phyloP scores from a whole-genome alignment of 2,888 invertebrate genomes.

The Dyspetes luteomarginatus region DNA sequence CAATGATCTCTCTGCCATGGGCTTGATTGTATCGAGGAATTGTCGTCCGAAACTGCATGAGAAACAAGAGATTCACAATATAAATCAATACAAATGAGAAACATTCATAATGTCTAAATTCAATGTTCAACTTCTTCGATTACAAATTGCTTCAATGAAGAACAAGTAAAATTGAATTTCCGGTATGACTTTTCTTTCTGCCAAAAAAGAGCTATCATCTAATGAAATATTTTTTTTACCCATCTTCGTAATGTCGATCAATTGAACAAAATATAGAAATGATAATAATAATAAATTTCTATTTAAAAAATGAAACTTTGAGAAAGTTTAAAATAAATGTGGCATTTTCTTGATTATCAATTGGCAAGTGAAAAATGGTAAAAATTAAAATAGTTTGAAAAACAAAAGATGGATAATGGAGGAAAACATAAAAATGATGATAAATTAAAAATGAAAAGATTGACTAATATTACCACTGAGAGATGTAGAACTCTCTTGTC shows the following conservation, averaged over 20 bases:
- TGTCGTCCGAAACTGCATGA: slow-evolving; percentile 92
- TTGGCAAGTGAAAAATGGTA: too few relatives aligned
- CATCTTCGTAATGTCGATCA: too few relatives aligned
- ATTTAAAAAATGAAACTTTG: too few relatives aligned
- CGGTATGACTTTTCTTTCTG: not conserved
- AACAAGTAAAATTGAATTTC: not conserved
- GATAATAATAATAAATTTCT: too few relatives aligned
- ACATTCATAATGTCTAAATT: not conserved
- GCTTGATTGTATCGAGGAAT: slow-evolving; percentile 95
- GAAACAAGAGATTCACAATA: slow-evolving; percentile 30
- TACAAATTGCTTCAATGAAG: not conserved
- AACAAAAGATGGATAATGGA: too few relatives aligned
- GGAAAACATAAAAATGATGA: too few relatives aligned
- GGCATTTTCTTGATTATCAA: too few relatives aligned
- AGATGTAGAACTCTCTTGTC: slow-evolving; percentile 91
- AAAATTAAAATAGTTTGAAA: too few relatives aligned
- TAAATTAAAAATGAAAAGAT: too few relatives aligned
- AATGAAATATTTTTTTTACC: not conserved
- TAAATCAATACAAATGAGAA: not conserved
- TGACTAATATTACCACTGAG: slow-evolving; percentile 93
- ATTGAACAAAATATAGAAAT: too few relatives aligned
- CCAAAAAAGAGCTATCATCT: not conserved
- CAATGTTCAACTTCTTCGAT: not conserved
- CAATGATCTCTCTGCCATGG: slow-evolving; percentile 96
- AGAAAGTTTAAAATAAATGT: too few relatives aligned